These are phyloP conservation scores for Macquaria australasica DNA, from an alignment of 2,113 vertebrate species.

Conservation along the genomic window DNA sequence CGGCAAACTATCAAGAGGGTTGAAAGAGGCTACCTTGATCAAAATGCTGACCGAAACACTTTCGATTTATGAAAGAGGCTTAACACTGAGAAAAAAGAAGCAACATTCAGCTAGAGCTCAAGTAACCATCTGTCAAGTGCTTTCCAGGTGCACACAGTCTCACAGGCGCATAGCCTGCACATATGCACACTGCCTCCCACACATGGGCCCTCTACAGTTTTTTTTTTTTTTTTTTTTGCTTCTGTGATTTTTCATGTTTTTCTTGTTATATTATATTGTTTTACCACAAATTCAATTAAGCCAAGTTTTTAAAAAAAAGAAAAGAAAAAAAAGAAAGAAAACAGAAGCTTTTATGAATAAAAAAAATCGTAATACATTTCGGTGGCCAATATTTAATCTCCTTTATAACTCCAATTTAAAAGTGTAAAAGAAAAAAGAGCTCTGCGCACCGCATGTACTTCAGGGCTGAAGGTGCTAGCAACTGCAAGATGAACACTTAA, in stretches of 20 bases:
- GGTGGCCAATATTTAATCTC: neutral
- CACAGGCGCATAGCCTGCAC: slow-evolving; percentile 65
- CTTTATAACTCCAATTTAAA: slow-evolving; percentile 11
- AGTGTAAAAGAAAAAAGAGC: neutral
- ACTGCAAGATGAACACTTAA: slow-evolving; percentile 19
- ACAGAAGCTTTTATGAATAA: neutral
- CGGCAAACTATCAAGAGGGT: slow-evolving; percentile 63
- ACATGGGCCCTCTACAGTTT: slow-evolving; percentile 41
- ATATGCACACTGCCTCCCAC: slow-evolving; percentile 73
- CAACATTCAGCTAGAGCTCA: slow-evolving; percentile 68
- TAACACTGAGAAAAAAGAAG: slow-evolving; percentile 61
- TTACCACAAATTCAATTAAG: slow-evolving; percentile 27
- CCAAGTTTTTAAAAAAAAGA: neutral
- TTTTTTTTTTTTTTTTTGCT: slow-evolving; percentile 10
- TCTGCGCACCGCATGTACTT: neutral
- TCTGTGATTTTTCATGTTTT: slow-evolving; percentile 38
- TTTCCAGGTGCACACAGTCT: slow-evolving; percentile 76
- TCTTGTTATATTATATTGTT: slow-evolving; percentile 25
- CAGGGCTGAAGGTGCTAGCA: neutral
- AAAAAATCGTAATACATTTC: neutral
- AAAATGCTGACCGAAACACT: slow-evolving; percentile 77
- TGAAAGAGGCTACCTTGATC: slow-evolving; percentile 72
- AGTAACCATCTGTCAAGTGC: slow-evolving; percentile 79
- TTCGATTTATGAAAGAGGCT: slow-evolving; percentile 74
- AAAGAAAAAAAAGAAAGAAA: no score